A percentile compares a stretch with the other conserved stretches of the same genome.
These are phyloP conservation scores for Neria commutata DNA, from an alignment of 2,888 invertebrate genomes.

Conservation along the genomic window DNA sequence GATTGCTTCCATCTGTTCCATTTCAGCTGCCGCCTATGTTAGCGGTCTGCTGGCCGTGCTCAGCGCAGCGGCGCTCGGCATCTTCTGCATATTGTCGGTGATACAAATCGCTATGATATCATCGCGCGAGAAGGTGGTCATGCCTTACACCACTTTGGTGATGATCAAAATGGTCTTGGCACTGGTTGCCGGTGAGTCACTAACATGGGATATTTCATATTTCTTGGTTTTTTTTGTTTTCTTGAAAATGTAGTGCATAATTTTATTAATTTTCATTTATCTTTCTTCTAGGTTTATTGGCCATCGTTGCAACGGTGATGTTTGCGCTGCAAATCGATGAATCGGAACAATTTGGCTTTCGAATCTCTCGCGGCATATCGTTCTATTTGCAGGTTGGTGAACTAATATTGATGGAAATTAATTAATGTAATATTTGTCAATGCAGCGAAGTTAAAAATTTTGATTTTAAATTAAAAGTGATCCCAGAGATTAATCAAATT, in stretches of 20 bases:
- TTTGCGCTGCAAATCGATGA: slow-evolving; percentile 88
- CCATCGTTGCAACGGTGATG: slow-evolving; percentile 80
- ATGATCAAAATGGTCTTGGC: slow-evolving; percentile 80
- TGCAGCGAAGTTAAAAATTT: background rate
- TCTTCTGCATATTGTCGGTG: slow-evolving; percentile 80
- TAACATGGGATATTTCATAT: no score
- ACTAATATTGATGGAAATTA: no score
- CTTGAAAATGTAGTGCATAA: background rate
- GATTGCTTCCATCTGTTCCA: background rate
- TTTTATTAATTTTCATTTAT: slow-evolving; percentile 5
- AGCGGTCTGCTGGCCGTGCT: slow-evolving; percentile 81
- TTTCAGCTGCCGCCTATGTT: slow-evolving; percentile 79
- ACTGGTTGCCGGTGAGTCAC: slow-evolving; percentile 76
- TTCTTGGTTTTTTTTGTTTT: background rate
- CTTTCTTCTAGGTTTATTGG: slow-evolving; percentile 70
- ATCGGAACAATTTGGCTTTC: slow-evolving; percentile 72
- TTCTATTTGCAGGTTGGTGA: slow-evolving; percentile 86
- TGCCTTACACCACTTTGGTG: slow-evolving; percentile 78
- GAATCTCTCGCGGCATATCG: slow-evolving; percentile 78
- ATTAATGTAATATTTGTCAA: slow-evolving; percentile 1
- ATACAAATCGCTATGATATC: slow-evolving; percentile 87
- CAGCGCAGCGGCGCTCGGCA: slow-evolving; percentile 74
- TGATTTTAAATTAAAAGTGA: no score
- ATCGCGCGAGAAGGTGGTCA: slow-evolving; percentile 78
- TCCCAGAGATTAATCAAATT: no score